Base-by-base conservation (phyloP, 1,140 invertebrate species). In the Drosophila carrolli region DNA sequence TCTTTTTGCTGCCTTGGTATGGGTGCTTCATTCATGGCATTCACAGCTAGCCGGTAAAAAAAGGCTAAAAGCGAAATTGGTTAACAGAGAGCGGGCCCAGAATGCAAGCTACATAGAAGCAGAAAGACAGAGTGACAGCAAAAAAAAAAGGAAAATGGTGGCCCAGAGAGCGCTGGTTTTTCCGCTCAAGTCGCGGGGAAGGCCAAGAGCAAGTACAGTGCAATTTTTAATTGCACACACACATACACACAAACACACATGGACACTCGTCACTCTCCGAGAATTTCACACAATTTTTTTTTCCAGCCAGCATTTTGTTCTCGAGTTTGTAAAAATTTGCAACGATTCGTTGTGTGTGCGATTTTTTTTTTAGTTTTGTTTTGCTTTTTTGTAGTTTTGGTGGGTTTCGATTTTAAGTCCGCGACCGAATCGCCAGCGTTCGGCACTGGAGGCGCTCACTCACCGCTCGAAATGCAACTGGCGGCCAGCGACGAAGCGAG, bases 381-480 rank as follows among this genome's bases (percentile, higher is more conserved):
- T 53, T 37, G 35, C 11, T 44, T 56, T 40, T 35, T 35, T 10
- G 32, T 11, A 58, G 59, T 70, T 74, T 85, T 68, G 48, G 73
- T 63, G 48, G 62, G 54, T 75, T 76, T 51, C 62, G 81, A 54
- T 67, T 80, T 66, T 67, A 80, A 79, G 75, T 75, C 67, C 75
- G 75, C 71, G 67, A 65, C 65, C 71, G 77, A 65, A 72, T 72
- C 78, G 70, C 62, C 74, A 75, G 62, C 73, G 86, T 85, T 88
- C 74, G 79, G 60, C 78, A 75, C 73, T 76, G 73, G 83, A 77
- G 83, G 75, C 81, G 83, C 84, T 86, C 83, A 88, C 83, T 86
- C 84, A 86, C 83, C 84, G 83, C 83, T 86, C 84, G 84, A 89
- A 89, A 89, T 89, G 85, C 84, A 89, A 89, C 84, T 89, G 84